These are phyloP conservation scores for Caenorhabditis macrosperma DNA, from an alignment of 2,888 invertebrate genomes.

Conservation along the genomic window DNA sequence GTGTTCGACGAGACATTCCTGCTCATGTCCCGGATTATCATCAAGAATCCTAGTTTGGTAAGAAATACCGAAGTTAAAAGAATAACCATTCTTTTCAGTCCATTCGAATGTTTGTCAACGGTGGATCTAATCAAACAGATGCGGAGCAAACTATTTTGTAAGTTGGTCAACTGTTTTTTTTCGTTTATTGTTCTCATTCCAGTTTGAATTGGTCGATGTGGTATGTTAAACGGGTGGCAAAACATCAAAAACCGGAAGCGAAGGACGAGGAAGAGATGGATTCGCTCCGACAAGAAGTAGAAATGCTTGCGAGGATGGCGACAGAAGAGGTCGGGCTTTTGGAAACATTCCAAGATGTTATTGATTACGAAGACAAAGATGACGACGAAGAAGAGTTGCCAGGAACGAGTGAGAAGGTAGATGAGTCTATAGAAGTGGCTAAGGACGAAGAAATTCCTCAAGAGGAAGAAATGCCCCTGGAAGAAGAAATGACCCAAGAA, in stretches of 20 bases:
- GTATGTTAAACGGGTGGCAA: conserved; percentile 20
- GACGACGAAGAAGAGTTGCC: conserved; percentile 9
- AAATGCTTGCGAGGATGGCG: not conserved
- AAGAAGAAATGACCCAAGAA: conserved; percentile 8
- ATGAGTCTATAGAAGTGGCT: not conserved
- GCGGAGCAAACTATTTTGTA: conserved; percentile 33
- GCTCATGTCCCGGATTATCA: conserved; percentile 27
- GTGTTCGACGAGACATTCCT: conserved; percentile 46
- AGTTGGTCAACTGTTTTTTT: not conserved
- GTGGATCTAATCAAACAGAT: not conserved
- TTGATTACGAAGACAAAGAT: not conserved
- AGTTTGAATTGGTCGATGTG: conserved; percentile 46
- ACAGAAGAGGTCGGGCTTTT: conserved; percentile 26
- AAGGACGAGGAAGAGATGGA: not conserved
- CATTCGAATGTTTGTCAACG: conserved; percentile 36
- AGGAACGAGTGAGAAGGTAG: not conserved
- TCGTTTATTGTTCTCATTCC: not conserved
- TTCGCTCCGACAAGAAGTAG: conserved; percentile 4
- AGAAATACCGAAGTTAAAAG: not conserved
- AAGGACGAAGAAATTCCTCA: not conserved
- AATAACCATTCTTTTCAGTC: conserved; percentile 49
- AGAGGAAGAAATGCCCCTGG: not conserved
- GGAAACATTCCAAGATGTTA: not conserved
- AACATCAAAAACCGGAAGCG: not conserved
- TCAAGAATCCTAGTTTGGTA: conserved; percentile 41